phyloP scores from a whole-genome alignment of 2,113 vertebrate genomes.

The Cebus imitator region DNA sequence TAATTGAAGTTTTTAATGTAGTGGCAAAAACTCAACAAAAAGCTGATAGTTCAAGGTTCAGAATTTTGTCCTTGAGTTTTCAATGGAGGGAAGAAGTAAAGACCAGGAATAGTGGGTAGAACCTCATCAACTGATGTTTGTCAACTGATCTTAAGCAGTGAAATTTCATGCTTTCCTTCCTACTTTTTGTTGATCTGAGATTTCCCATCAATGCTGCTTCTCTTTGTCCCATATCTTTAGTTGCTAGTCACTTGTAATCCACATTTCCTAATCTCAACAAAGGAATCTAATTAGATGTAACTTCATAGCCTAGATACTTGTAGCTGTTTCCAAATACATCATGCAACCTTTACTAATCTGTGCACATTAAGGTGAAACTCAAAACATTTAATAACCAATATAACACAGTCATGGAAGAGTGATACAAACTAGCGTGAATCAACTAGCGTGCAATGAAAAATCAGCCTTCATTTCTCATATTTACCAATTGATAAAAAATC shows the following conservation, averaged over 20 bases:
- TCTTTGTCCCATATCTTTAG: not conserved
- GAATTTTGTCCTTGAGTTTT: not conserved
- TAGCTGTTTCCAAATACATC: not conserved
- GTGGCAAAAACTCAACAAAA: not conserved
- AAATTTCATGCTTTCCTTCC: not conserved
- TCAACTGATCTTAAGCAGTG: not conserved
- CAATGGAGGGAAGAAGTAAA: not conserved
- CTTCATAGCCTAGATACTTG: not conserved
- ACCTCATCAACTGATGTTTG: not conserved
- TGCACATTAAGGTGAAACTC: not conserved
- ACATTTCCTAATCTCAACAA: not conserved
- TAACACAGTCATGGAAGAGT: not conserved
- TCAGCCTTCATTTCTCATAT: not conserved
- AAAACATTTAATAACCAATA: not conserved
- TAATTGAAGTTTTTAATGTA: not conserved
- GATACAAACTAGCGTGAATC: not conserved
- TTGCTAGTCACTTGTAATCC: not conserved
- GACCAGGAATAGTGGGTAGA: not conserved
- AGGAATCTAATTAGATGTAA: not conserved
- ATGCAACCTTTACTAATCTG: not conserved
- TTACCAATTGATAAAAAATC: not conserved
- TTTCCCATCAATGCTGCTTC: not conserved
- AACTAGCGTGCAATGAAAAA: not conserved
- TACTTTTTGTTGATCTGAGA: not conserved
- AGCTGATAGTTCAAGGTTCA: not conserved